phyloP scores from a whole-genome alignment of 2,797 vertebrate genomes.

The Molothrus ater region DNA sequence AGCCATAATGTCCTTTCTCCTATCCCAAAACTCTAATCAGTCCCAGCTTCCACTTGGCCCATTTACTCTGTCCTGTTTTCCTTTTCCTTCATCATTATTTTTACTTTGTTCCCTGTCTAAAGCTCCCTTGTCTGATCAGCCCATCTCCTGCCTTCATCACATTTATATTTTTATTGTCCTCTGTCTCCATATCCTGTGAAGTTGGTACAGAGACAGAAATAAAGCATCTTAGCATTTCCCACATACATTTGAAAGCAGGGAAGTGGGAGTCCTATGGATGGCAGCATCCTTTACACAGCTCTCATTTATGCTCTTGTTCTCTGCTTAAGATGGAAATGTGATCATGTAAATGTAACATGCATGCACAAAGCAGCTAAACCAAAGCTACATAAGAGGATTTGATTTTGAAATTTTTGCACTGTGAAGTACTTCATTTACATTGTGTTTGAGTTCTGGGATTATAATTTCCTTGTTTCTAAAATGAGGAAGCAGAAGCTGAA shows the following conservation, averaged over 20 bases:
- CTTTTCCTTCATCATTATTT: not conserved
- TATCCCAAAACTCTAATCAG: not conserved
- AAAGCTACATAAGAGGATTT: conserved; percentile 1
- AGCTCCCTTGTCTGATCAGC: not conserved
- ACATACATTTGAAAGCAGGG: not conserved
- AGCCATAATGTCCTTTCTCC: not conserved
- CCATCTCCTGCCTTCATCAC: not conserved
- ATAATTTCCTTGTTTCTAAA: conserved; percentile 25
- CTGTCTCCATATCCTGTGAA: not conserved
- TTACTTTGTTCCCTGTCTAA: not conserved
- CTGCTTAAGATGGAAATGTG: conserved; percentile 17
- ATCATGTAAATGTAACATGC: conserved; percentile 20
- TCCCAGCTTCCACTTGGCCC: not conserved
- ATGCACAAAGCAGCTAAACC: conserved; percentile 31
- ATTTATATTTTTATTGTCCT: conserved; percentile 7
- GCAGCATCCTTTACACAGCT: not conserved
- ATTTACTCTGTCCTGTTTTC: not conserved
- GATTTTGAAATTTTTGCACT: conserved; percentile 22
- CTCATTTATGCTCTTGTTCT: conserved; percentile 38
- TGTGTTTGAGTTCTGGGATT: not conserved
- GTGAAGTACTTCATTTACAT: conserved; percentile 32
- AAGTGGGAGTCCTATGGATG: conserved; percentile 17
- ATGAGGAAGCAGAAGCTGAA: not conserved
- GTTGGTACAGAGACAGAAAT: not conserved
- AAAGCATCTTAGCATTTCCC: not conserved